Evolutionary conservation across 2,888 invertebrate genomes (phyloP).

Genomic region (Drosophila formosana): DNA sequence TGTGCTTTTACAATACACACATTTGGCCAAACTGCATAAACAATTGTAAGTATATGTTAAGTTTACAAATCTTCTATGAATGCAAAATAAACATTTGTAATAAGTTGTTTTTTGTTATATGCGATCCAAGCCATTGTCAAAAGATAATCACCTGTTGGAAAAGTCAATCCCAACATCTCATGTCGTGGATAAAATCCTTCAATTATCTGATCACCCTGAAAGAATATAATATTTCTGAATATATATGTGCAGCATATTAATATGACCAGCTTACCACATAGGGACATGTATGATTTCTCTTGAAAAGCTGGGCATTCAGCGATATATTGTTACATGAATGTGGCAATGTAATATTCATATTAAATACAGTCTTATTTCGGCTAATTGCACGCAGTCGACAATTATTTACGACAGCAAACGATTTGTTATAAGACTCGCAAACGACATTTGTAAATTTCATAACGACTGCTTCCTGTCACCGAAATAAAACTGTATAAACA

Average conservation of each 20-base stretch:
- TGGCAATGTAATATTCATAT: conserved; percentile 14
- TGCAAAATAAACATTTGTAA: conserved; percentile 1
- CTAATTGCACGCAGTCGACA: conserved; percentile 31
- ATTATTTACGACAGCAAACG: conserved; percentile 8
- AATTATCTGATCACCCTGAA: conserved; percentile 2
- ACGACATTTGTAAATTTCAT: conserved; percentile 18
- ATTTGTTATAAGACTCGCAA: conserved; percentile 15
- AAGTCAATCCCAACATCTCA: background rate
- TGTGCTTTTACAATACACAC: too few relatives aligned
- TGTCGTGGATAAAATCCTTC: background rate
- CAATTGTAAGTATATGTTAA: too few relatives aligned
- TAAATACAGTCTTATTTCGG: conserved; percentile 11
- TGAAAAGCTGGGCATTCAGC: background rate
- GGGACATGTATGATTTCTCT: conserved; percentile 43
- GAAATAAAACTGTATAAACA: too few relatives aligned
- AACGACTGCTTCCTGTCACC: background rate
- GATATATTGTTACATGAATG: background rate
- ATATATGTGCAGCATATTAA: too few relatives aligned
- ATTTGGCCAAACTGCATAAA: too few relatives aligned
- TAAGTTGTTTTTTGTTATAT: background rate
- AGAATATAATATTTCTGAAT: background rate
- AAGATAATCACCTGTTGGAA: conserved; percentile 44
- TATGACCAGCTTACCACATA: conserved; percentile 12
- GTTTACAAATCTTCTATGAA: conserved; percentile 21
- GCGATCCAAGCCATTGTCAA: conserved; percentile 1